Evolutionary conservation across 2,113 vertebrate genomes (phyloP).

Genomic region (Antechinus stuartii): DNA sequence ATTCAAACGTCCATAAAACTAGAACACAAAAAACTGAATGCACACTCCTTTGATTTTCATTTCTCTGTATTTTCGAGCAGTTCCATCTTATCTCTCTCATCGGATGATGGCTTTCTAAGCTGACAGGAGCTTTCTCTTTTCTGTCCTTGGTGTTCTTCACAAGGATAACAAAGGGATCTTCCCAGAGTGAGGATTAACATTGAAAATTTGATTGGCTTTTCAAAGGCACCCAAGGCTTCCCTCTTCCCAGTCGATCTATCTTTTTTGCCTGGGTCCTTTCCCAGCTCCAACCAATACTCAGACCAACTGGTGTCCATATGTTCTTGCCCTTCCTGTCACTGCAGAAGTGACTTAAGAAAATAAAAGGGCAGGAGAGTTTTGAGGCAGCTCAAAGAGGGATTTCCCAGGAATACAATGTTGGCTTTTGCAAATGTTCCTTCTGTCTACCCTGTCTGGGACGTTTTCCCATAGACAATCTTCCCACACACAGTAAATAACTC

Average conservation of each 20-base stretch:
- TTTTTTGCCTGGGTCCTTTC: neutral
- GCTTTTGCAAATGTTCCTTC: constrained; percentile 10
- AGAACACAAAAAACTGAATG: neutral
- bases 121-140: neutral
- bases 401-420: neutral
- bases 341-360: neutral
- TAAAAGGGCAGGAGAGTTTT: neutral
- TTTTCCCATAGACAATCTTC: constrained; percentile 27
- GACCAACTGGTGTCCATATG: neutral
- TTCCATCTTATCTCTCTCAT: neutral
- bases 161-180: neutral
- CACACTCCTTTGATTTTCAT: neutral
- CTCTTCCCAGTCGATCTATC: neutral
- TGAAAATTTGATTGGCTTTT: neutral
- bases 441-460: neutral
- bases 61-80: neutral
- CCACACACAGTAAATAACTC: constrained; percentile 13
- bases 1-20: neutral
- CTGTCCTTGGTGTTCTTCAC: neutral
- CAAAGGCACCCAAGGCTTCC: neutral
- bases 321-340: neutral
- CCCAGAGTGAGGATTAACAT: neutral
- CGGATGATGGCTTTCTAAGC: neutral
- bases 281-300: neutral
- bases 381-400: neutral